Evolutionary conservation across 2,888 invertebrate species (phyloP).

Genomic region (Syritta pipiens): DNA sequence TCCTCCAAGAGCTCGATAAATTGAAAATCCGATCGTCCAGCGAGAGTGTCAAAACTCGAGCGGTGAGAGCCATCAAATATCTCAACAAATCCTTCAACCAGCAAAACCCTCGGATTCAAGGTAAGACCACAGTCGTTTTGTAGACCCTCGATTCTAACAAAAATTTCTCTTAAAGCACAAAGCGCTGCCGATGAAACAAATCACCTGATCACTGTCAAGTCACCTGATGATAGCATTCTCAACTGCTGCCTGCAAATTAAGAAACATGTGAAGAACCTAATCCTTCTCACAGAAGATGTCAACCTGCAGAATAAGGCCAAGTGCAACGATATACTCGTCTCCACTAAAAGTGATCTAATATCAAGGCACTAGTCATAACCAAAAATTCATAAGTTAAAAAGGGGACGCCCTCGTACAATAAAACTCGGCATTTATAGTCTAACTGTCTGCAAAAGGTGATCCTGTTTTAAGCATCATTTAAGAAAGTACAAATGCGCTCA

Average conservation of each 20-base stretch:
- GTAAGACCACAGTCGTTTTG: constrained; percentile 54
- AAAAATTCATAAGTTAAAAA: no score
- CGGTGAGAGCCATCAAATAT: constrained; percentile 74
- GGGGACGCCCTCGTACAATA: no score
- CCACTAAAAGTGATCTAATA: constrained; percentile 74
- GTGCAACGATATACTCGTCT: constrained; percentile 77
- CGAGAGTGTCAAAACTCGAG: constrained; percentile 67
- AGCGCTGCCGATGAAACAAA: constrained; percentile 79
- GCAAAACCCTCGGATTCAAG: constrained; percentile 70
- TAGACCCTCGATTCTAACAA: neutral
- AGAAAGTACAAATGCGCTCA: neutral
- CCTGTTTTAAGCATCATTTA: neutral
- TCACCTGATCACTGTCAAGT: constrained; percentile 77
- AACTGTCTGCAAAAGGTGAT: neutral
- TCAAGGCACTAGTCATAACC: constrained; percentile 70
- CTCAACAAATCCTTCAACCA: constrained; percentile 73
- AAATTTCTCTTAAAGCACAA: constrained; percentile 77
- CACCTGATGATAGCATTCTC: constrained; percentile 81
- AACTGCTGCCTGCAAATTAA: constrained; percentile 80
- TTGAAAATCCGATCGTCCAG: constrained; percentile 75
- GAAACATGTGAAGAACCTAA: constrained; percentile 76
- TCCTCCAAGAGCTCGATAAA: constrained; percentile 81
- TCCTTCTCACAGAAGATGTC: constrained; percentile 80
- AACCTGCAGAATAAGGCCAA: constrained; percentile 81
- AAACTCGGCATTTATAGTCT: no score